Evolutionary conservation across 1,140 invertebrate genomes (phyloP).

Genomic region (Arion vulgaris): DNA sequence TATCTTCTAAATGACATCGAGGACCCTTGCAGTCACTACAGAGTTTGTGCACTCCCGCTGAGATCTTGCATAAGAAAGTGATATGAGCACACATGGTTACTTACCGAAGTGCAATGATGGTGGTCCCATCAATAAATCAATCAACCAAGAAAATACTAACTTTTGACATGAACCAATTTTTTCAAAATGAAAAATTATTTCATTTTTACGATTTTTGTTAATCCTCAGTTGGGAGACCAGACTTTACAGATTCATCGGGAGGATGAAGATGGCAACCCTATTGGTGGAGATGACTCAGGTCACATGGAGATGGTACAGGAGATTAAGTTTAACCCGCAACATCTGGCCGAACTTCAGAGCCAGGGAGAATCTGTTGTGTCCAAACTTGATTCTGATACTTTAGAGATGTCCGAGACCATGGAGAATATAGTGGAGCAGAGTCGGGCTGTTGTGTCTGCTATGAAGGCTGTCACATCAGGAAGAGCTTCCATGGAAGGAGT

Average conservation of each 20-base stretch:
- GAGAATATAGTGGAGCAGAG: neutral
- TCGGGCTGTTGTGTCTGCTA: neutral
- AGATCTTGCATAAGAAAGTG: too few relatives aligned
- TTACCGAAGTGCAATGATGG: too few relatives aligned
- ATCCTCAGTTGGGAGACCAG: slow-evolving; percentile 29
- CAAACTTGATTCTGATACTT: neutral
- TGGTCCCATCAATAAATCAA: too few relatives aligned
- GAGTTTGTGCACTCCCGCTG: too few relatives aligned
- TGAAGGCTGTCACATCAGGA: neutral
- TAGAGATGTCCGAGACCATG: neutral
- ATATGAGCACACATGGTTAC: too few relatives aligned
- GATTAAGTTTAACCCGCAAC: slow-evolving; percentile 30
- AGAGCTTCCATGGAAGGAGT: slow-evolving; percentile 11
- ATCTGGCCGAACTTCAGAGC: slow-evolving; percentile 1
- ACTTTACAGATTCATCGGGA: slow-evolving; percentile 33
- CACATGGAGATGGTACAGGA: slow-evolving; percentile 27
- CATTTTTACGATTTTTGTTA: too few relatives aligned
- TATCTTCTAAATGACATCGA: too few relatives aligned
- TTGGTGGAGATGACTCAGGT: neutral
- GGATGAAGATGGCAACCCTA: neutral
- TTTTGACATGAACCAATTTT: too few relatives aligned
- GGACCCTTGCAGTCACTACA: too few relatives aligned
- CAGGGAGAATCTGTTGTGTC: neutral
- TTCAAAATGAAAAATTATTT: too few relatives aligned
- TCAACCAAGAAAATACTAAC: too few relatives aligned